These are phyloP conservation scores for Erpetoichthys calabaricus DNA, from an alignment of 2,797 vertebrate genomes.

Conservation along the genomic window DNA sequence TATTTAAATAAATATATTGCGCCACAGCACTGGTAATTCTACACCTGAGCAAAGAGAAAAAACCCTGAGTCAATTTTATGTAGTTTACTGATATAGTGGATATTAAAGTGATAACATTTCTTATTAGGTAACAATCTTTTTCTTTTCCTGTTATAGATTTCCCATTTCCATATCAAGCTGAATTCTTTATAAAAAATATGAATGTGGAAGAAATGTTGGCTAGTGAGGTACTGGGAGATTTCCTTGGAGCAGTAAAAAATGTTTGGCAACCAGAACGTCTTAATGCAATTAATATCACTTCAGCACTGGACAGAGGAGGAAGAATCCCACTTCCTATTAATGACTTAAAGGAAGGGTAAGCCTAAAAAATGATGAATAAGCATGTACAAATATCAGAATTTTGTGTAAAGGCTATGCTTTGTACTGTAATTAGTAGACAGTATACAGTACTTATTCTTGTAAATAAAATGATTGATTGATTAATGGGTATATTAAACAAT, in stretches of 20 bases:
- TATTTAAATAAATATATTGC: no score
- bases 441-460: no score
- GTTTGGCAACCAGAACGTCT: conserved; percentile 93
- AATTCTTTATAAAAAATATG: conserved; percentile 97
- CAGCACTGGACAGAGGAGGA: conserved; percentile 85
- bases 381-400: not conserved
- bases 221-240: conserved; percentile 93
- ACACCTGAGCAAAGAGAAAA: no score
- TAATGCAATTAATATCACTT: conserved; percentile 95
- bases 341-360: conserved; percentile 96
- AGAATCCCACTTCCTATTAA: conserved; percentile 92
- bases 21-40: no score
- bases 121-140: not conserved
- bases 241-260: conserved; percentile 92
- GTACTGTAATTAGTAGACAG: no score
- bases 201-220: conserved; percentile 97
- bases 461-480: no score
- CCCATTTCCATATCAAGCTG: conserved; percentile 82
- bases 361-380: not conserved
- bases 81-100: no score
- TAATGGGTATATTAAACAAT: no score
- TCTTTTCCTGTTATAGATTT: conserved; percentile 56
- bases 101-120: no score
- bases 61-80: no score
- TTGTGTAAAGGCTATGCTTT: no score